Percentiles rank a stretch among this genome's conserved stretches.
These are phyloP conservation scores for Archivesica marissinica DNA, from an alignment of 1,140 invertebrate species.

Conservation along the genomic window DNA sequence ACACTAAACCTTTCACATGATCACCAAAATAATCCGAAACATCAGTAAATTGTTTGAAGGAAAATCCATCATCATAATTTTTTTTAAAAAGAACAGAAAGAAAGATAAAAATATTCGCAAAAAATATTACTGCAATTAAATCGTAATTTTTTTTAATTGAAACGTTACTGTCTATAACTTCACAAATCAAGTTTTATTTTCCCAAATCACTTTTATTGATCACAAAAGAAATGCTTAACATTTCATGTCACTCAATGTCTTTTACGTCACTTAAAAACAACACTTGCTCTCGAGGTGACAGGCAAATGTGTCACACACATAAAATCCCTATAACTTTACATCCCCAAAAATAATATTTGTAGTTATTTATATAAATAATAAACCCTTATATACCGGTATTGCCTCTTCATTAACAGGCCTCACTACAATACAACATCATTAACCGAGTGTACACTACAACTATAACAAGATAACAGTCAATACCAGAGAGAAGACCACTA, in stretches of 20 bases:
- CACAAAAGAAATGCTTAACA: neutral
- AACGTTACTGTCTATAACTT: too few relatives aligned
- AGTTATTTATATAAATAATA: too few relatives aligned
- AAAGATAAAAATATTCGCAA: too few relatives aligned
- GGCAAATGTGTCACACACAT: neutral
- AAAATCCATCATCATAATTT: constrained; percentile 18
- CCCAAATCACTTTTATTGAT: neutral
- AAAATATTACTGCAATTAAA: too few relatives aligned
- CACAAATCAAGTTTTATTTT: neutral
- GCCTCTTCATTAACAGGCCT: neutral
- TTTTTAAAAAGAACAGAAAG: too few relatives aligned
- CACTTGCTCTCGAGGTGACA: neutral
- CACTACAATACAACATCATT: constrained; percentile 12
- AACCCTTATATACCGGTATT: too few relatives aligned
- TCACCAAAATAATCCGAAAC: neutral
- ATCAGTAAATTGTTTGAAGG: neutral
- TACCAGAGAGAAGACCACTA: neutral
- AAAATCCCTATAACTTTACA: neutral
- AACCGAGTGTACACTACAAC: constrained; percentile 4
- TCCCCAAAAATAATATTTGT: too few relatives aligned
- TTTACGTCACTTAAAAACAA: neutral
- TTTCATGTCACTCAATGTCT: neutral
- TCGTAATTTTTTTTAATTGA: too few relatives aligned
- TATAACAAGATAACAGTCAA: constrained; percentile 18
- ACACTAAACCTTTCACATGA: neutral